Percentiles rank a stretch among this genome's conserved stretches.
Evolutionary conservation across 2,113 vertebrate genomes (phyloP).

Genomic region (Sciurus niger): DNA sequence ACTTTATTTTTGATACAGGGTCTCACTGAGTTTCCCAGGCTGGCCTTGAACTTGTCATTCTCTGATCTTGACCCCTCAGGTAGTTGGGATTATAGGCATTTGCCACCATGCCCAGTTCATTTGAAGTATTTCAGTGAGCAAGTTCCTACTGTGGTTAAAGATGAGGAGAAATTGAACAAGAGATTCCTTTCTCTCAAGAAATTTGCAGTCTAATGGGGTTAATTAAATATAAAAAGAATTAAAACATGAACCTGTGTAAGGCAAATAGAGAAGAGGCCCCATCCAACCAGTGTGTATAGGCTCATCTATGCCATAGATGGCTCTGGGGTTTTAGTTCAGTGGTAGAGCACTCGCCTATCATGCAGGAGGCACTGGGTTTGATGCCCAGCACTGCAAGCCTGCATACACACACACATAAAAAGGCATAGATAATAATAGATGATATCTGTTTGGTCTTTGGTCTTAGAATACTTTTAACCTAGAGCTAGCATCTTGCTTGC

Average conservation of each 20-base stretch:
- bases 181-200: constrained; percentile 20
- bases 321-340: not conserved
- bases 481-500: constrained; percentile 58
- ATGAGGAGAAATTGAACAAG: constrained; percentile 50
- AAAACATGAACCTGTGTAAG: constrained; percentile 50
- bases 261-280: not conserved
- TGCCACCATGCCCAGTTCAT: not conserved
- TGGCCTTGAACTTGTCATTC: not conserved
- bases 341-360: not conserved
- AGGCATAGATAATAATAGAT: not conserved
- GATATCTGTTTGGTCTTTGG: not conserved
- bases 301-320: not conserved
- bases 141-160: constrained; percentile 8
- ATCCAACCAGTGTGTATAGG: not conserved
- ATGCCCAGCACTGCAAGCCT: too few relatives aligned
- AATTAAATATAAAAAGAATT: constrained; percentile 14
- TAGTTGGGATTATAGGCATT: not conserved
- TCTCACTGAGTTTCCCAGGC: not conserved
- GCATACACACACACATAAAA: too few relatives aligned
- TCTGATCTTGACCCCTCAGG: not conserved
- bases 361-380: not conserved
- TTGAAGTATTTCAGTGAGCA: constrained; percentile 63
- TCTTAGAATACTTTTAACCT: constrained; percentile 11
- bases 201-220: not conserved
- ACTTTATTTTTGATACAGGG: not conserved